Evolutionary conservation across 2,113 vertebrate genomes (phyloP), one percentile per base, ranked within the genome.

Genomic region (Cyphomyrus plagiostoma): DNA sequence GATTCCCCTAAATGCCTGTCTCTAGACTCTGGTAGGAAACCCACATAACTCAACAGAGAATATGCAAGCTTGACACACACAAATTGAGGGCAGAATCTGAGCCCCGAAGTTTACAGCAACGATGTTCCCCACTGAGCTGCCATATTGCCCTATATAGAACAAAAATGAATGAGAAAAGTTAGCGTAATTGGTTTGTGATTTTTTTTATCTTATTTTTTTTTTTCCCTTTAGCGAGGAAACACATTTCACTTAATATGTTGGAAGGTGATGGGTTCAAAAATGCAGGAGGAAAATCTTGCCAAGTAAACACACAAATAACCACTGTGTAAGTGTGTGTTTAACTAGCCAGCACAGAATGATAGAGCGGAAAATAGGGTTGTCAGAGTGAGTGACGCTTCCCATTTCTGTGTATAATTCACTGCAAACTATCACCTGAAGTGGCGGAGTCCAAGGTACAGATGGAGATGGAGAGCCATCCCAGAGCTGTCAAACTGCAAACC

Each of bases 331-430:
- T 89, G 90, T 90, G 56, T 92, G 92, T 91, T 93, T 92, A 93
- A 93, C 92, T 87, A 89, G 89, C 89, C 90, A 89, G 91, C 82
- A 92, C 89, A 91, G 92, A 95, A 95, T 94, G 92, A 94, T 92
- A 92, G 92, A 89, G 93, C 90, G 92, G 92, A 94, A 95, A 96
- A 96, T 94, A 92, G 93, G 90, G 91, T 91, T 94, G 95, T 95
- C 94, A 95, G 90, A 89, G 91, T 95, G 94, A 96, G 92, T 92
- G 94, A 93, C 93, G 90, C 83, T 91, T 94, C 89, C 92, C 92
- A 93, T 94, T 93, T 93, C 90, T 90, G 42, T 91, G 87, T 91
- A 92, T 94, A 92, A 94, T 94, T 94, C 90, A 92, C 90, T 90
- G 90, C 89, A 94, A 93, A 94, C 91, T 91, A 94, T 90, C 89